Percentiles rank a stretch among this genome's conserved stretches.
phyloP scores from a whole-genome alignment of 2,888 invertebrate species.

The Zhengitettix transpicula region DNA sequence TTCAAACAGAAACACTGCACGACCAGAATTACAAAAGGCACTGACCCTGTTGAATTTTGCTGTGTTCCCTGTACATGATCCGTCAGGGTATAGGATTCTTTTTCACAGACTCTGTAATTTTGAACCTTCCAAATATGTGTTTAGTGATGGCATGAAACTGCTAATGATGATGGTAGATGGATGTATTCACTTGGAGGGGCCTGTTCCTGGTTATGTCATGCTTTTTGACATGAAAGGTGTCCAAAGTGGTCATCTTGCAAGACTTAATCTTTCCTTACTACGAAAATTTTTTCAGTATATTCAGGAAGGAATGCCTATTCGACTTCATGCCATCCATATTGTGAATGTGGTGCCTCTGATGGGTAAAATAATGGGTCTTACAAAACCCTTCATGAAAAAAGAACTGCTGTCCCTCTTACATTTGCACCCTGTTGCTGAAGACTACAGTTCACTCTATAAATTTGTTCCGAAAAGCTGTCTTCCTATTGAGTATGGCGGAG shows the following conservation, averaged over 20 bases:
- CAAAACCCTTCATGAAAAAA: neutral
- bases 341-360: neutral
- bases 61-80: conserved; percentile 21
- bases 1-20: neutral
- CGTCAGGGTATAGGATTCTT: conserved; percentile 41
- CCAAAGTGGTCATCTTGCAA: conserved; percentile 39
- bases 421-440: neutral
- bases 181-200: conserved; percentile 20
- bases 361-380: neutral
- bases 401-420: neutral
- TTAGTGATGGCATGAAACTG: conserved; percentile 41
- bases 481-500: neutral
- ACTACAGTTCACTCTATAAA: neutral
- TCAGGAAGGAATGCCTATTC: conserved; percentile 13
- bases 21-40: neutral
- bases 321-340: neutral
- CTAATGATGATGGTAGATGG: conserved; percentile 29
- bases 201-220: conserved; percentile 27
- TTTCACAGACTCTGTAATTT: conserved; percentile 40
- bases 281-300: conserved; percentile 47
- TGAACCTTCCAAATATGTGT: conserved; percentile 38
- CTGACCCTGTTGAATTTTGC: neutral
- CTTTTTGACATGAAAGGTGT: conserved; percentile 52
- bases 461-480: neutral
- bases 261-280: conserved; percentile 40